These are phyloP conservation scores for Mamestra brassicae DNA, from an alignment of 2,888 invertebrate genomes.

Conservation along the genomic window DNA sequence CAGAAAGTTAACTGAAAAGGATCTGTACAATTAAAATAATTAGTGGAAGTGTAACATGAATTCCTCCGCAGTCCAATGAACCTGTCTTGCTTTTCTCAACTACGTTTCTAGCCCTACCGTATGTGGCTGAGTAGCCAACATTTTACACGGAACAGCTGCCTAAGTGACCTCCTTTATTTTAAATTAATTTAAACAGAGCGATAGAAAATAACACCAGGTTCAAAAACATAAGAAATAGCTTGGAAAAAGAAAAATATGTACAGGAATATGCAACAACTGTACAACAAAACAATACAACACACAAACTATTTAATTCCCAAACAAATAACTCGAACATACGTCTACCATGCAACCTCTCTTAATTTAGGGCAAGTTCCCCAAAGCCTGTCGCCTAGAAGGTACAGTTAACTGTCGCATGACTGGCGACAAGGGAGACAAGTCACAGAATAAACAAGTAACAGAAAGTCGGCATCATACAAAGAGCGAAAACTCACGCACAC, in stretches of 20 bases:
- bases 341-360: constrained; percentile 26
- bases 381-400: constrained; percentile 48
- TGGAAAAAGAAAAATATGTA: neutral
- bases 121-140: too few relatives aligned
- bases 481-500: neutral
- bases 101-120: too few relatives aligned
- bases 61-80: neutral
- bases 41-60: neutral
- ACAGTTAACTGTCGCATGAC: constrained; percentile 63
- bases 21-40: too few relatives aligned
- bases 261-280: too few relatives aligned
- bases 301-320: neutral
- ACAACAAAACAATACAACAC: neutral
- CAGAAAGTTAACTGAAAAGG: neutral
- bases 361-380: constrained; percentile 47
- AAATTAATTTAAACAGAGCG: too few relatives aligned
- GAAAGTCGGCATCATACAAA: neutral
- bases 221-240: neutral
- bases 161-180: too few relatives aligned
- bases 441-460: neutral
- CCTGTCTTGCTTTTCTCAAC: too few relatives aligned
- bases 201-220: too few relatives aligned
- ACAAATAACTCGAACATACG: constrained; percentile 2
- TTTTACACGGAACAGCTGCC: too few relatives aligned
- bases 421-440: constrained; percentile 57